Percentiles rank a stretch among this genome's conserved stretches.
Evolutionary conservation across 2,797 vertebrate genomes (phyloP).

Genomic region (Crypturellus tataupa): DNA sequence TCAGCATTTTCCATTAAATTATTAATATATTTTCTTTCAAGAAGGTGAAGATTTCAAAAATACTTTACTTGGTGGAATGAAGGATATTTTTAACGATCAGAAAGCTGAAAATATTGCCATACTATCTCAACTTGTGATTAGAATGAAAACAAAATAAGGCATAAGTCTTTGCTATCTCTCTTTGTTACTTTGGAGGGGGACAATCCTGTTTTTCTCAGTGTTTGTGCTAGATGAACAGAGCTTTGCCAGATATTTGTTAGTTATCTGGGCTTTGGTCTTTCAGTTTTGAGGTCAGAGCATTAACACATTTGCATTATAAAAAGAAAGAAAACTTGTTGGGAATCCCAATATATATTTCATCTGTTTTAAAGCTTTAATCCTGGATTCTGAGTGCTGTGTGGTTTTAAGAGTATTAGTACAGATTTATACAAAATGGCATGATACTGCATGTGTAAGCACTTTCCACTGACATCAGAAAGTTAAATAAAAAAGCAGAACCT

Average conservation of each 20-base stretch:
- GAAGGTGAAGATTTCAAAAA: background rate
- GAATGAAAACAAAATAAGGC: background rate
- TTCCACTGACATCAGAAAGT: conserved; percentile 42
- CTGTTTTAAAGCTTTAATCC: conserved; percentile 69
- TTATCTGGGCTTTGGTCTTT: conserved; percentile 28
- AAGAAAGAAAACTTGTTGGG: conserved; percentile 67
- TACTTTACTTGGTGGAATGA: background rate
- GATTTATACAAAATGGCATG: conserved; percentile 69
- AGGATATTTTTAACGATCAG: background rate
- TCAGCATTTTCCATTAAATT: background rate
- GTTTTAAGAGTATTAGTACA: conserved; percentile 69
- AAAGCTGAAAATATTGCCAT: background rate
- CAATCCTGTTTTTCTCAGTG: background rate
- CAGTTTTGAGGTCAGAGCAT: conserved; percentile 60
- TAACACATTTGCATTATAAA: conserved; percentile 68
- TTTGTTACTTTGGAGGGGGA: background rate
- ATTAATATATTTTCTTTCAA: background rate
- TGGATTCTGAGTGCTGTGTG: conserved; percentile 57
- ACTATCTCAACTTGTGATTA: background rate
- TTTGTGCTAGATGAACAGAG: background rate
- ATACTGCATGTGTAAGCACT: conserved; percentile 50
- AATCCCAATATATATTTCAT: conserved; percentile 70
- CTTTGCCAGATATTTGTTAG: background rate
- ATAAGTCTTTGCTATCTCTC: background rate
- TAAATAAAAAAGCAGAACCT: conserved; percentile 49